Percentiles rank a stretch among this genome's conserved stretches.
Evolutionary conservation across 2,113 vertebrate genomes (phyloP).

Genomic region (Phylloscopus whistleri): DNA sequence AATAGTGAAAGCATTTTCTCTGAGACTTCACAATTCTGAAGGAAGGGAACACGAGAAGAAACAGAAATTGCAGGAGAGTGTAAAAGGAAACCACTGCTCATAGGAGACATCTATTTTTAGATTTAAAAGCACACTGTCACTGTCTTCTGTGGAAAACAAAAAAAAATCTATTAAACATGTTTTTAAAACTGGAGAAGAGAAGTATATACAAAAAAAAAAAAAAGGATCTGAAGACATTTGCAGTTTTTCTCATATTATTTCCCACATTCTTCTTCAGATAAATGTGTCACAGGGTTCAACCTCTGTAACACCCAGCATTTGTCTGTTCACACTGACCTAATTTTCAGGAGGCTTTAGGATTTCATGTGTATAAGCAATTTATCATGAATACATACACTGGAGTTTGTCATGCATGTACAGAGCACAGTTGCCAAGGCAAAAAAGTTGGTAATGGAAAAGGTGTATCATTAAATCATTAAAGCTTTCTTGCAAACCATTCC

Average conservation of each 20-base stretch:
- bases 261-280: not conserved
- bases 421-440: not conserved
- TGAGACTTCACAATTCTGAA: not conserved
- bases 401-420: not conserved
- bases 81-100: not conserved
- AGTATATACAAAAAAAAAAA: not conserved
- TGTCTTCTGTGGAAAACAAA: not conserved
- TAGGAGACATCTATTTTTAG: not conserved
- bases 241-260: not conserved
- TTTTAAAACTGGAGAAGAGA: not conserved
- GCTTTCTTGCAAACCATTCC: not conserved
- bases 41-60: not conserved
- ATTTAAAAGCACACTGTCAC: not conserved
- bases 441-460: not conserved
- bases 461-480: not conserved
- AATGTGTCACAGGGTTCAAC: not conserved
- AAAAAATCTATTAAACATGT: not conserved
- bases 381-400: not conserved
- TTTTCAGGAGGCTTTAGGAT: constrained; percentile 26
- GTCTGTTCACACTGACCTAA: constrained; percentile 20
- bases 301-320: not conserved
- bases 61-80: not conserved
- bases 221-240: not conserved
- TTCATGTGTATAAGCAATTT: constrained; percentile 13
- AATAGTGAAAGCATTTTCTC: not conserved